Base-by-base conservation (phyloP, 2,113 vertebrate species). In the Psittacus erithacus region DNA sequence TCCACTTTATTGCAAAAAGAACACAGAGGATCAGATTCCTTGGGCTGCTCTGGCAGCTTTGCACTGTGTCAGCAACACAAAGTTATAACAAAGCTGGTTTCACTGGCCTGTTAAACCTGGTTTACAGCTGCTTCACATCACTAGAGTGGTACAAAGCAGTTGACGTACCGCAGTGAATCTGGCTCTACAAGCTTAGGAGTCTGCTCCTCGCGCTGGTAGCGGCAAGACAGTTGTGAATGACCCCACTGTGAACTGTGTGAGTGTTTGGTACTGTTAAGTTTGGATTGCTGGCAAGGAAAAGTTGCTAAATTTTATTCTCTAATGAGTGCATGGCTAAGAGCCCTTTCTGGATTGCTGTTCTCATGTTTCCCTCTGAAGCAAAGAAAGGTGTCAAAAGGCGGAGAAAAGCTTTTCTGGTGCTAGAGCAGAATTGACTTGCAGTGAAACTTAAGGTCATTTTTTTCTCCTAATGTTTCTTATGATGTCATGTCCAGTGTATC, bases 41-140 rank as follows among this genome's bases (percentile, higher is more conserved):
- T 57, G 55, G 46, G 18, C 73, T 78, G 41, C 28, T 87, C 52
- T 90, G 85, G 23, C 57, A 86, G 86, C 60, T 77, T 92, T 88
- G 62, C 41, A n/a, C 35, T 75, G 38, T 92, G 57, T 82, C 86
- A 76, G 78, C 39, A 73, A 35, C 70, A 75, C 60, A 90, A 96
- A 86, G 20, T 60, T 82, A 25, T 62, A 84, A 57, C 67, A 85
- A 85, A 88, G 41, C 29, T 77, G 31, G 38, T 83, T 87, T 84
- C 82, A 79, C 49, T 68, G 69, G 31, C 46, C 53, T 41, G 38
- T 82, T 92, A 93, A 92, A 82, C 76, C 59, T 63, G 73, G 33
- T 78, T 95, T 92, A 47, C 81, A 92, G 86, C 87, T 82, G 86
- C 71, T 91, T 91, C 4, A 7, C 81, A 63, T 83, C 44, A 39